Conservation (phyloP, 2,888 invertebrate species). For the Dynastes tityus region DNA sequence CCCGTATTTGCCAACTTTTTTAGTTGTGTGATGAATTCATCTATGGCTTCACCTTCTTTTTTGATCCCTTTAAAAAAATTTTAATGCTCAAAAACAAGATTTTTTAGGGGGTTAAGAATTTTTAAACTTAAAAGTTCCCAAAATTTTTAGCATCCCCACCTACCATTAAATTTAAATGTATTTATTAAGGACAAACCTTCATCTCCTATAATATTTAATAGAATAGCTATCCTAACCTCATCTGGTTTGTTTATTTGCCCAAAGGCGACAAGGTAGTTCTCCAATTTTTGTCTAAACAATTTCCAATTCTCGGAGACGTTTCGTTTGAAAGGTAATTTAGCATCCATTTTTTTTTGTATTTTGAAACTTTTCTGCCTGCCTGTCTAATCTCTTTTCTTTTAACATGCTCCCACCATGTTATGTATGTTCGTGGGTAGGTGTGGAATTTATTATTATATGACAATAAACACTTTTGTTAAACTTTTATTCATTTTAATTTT, state of each 20-base stretch:
- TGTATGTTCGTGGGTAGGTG: not conserved
- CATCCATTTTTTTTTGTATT: not conserved
- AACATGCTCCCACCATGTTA: conserved; percentile 1
- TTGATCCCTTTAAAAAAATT: not conserved
- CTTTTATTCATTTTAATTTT: no score
- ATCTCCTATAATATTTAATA: not conserved
- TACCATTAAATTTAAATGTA: not conserved
- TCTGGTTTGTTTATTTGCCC: not conserved
- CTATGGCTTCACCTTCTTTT: not conserved
- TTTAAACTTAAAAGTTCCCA: no score
- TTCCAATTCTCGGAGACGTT: conserved; percentile 13
- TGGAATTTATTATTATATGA: no score
- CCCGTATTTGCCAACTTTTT: not conserved
- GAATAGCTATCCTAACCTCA: not conserved
- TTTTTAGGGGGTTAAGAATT: conserved; percentile 2
- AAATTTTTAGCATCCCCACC: not conserved
- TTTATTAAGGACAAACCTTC: no score
- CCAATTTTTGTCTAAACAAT: not conserved
- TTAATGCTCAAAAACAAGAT: not conserved
- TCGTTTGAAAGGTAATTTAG: not conserved
- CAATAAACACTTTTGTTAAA: no score
- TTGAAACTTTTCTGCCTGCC: not conserved
- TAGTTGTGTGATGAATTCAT: conserved; percentile 2
- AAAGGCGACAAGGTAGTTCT: not conserved
- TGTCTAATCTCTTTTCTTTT: not conserved